Conservation (phyloP, 1,140 invertebrate genomes). For the Diachasma alloeum region DNA sequence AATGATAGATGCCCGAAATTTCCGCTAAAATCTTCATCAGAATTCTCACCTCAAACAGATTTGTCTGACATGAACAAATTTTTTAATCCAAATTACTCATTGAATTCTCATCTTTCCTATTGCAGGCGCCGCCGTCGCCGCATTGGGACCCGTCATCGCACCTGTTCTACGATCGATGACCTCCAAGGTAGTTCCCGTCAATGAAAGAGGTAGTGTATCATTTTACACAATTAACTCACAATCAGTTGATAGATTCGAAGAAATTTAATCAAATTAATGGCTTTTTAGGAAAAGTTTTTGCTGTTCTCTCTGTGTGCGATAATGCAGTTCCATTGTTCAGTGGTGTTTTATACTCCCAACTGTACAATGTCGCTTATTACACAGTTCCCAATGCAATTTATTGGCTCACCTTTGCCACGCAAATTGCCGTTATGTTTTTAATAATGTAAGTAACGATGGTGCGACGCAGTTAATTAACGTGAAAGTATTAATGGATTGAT, state of each 20-base stretch:
- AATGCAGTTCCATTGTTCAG: conserved; percentile 78
- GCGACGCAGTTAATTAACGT: background rate
- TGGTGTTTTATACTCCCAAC: conserved; percentile 73
- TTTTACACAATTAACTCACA: background rate
- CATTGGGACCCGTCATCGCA: conserved; percentile 76
- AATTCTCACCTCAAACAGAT: too few relatives aligned
- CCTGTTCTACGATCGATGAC: conserved; percentile 79
- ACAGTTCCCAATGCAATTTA: conserved; percentile 70
- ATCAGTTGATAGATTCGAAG: background rate
- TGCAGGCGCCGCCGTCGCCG: conserved; percentile 71
- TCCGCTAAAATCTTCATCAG: too few relatives aligned
- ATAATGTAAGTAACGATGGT: conserved; percentile 67
- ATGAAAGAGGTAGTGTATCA: conserved; percentile 73
- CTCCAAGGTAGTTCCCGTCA: conserved; percentile 73
- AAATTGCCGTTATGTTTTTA: conserved; percentile 70
- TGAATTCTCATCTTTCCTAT: too few relatives aligned
- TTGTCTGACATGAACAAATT: too few relatives aligned
- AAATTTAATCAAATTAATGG: background rate
- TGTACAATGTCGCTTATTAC: conserved; percentile 73
- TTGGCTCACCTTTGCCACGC: conserved; percentile 75
- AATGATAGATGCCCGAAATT: too few relatives aligned
- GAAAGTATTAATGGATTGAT: background rate
- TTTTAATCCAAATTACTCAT: too few relatives aligned
- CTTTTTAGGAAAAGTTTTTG: conserved; percentile 74
- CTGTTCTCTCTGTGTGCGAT: conserved; percentile 77